Evolutionary conservation across 2,113 vertebrate genomes (phyloP), one percentile per base, ranked within the genome.

Genomic region (Podarcis muralis): DNA sequence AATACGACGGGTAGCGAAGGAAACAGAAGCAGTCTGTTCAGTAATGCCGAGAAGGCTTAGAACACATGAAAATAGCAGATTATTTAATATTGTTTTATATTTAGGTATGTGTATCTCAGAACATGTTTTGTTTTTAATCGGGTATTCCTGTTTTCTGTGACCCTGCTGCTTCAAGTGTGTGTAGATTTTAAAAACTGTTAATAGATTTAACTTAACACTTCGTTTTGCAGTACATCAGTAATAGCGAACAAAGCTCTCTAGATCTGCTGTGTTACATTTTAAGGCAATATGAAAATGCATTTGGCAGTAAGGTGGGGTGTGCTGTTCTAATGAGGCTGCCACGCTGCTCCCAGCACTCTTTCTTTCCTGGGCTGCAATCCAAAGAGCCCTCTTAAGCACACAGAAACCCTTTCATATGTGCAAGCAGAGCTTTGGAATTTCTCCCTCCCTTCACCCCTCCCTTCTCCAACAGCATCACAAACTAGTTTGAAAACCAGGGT

Each of bases 111-210:
- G 43, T 48, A 9, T 48, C 9, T 48, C 43, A 48, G 43, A 48
- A 48, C 43, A 48, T 48, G 43, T 48, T 48, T 48, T 48, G 7
- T 48, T 48, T 48, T 48, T 9, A 48, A 48, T 48, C 8, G 8
- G n/a, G 20, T n/a, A 37, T 22, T 32, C 27, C 81, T 84, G 30
- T 18, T 35, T 30, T 74, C 23, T 37, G 30, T 32, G 40, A 53
- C 57, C 83, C n/a, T 57, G 32, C 72, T 30, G 57, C 75, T 23
- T 76, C 53, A 72, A 72, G 68, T 23, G 43, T 22, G 12, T 72
- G 37, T 65, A 40, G 65, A 40, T 83, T 83, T 83, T 83, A 68
- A 16, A 68, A 83, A 43, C 81, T 68, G 66, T 84, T 84, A 69
- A 71, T 20, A 72, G 27, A 72, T 72, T 72, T 30, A 71, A 18